phyloP scores from a whole-genome alignment of 1,140 invertebrate species.

The Calephelis virginiensis region DNA sequence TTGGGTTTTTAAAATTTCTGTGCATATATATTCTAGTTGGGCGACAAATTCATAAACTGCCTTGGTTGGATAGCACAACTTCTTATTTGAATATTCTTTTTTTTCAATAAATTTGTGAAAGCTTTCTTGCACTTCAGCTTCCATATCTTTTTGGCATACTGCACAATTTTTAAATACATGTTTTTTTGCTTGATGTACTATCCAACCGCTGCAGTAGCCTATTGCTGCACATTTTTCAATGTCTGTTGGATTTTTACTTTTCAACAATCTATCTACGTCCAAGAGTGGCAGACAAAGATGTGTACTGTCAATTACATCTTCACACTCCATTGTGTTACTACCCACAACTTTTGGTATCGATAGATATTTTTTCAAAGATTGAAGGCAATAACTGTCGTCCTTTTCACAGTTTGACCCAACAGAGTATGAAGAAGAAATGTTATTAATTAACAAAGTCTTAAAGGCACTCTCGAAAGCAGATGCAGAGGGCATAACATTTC shows the following conservation, averaged over 20 bases:
- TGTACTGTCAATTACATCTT: no score
- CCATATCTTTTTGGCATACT: neutral
- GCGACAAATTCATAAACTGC: neutral
- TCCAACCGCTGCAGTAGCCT: neutral
- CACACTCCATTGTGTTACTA: no score
- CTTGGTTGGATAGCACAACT: neutral
- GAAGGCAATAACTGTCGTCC: neutral
- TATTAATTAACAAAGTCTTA: neutral
- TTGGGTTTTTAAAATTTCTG: slow-evolving; percentile 3
- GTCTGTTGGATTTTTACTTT: neutral
- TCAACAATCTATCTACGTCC: neutral
- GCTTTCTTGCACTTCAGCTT: neutral
- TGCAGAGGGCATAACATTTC: slow-evolving; percentile 20
- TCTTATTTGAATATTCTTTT: neutral
- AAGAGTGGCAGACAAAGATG: neutral
- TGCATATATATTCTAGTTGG: neutral
- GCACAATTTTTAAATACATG: neutral
- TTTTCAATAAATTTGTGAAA: neutral
- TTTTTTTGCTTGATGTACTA: neutral
- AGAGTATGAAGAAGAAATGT: neutral
- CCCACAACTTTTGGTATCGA: no score
- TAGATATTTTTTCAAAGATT: no score
- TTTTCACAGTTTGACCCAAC: neutral
- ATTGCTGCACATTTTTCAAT: slow-evolving; percentile 3
- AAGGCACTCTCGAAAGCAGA: neutral